Percentiles rank a stretch among this genome's conserved stretches.
phyloP scores from a whole-genome alignment of 2,113 vertebrate species.

The Corydoras maculifer region DNA sequence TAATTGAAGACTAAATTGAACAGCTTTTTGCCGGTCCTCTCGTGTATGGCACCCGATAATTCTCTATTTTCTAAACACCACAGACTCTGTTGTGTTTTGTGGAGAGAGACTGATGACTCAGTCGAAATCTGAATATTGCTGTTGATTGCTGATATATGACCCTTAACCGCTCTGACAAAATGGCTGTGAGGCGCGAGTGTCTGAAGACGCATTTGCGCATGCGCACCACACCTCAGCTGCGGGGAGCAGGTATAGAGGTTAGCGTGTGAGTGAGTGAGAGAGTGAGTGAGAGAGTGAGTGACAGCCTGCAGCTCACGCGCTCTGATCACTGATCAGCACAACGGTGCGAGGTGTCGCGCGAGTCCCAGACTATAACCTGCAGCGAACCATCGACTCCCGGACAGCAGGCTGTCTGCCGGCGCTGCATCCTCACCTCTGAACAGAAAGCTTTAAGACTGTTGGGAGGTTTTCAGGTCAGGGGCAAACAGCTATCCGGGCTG shows the following conservation, averaged over 20 bases:
- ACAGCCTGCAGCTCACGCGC: conserved; percentile 47
- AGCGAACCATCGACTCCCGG: background rate
- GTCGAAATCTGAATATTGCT: background rate
- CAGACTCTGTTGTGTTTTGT: background rate
- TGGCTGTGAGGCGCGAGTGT: conserved; percentile 44
- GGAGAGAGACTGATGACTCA: background rate
- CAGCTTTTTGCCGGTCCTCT: background rate
- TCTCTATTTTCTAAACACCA: background rate
- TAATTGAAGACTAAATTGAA: too few relatives aligned
- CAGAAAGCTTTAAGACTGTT: too few relatives aligned
- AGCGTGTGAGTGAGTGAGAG: background rate
- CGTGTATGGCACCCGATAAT: background rate
- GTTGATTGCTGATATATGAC: conserved; percentile 1
- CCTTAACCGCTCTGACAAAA: conserved; percentile 46
- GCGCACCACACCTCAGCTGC: conserved; percentile 64
- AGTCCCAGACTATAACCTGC: conserved; percentile 7
- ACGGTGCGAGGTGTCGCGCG: conserved; percentile 34
- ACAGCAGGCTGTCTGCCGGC: background rate
- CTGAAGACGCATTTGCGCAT: conserved; percentile 56
- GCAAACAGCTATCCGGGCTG: conserved; percentile 7
- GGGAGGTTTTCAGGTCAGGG: background rate
- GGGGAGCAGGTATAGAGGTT: conserved; percentile 55
- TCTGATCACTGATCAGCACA: conserved; percentile 46
- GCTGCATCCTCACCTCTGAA: background rate
- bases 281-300: conserved; percentile 27